Base-by-base conservation (phyloP, 2,797 vertebrate species). In the Siniperca undulata region DNA sequence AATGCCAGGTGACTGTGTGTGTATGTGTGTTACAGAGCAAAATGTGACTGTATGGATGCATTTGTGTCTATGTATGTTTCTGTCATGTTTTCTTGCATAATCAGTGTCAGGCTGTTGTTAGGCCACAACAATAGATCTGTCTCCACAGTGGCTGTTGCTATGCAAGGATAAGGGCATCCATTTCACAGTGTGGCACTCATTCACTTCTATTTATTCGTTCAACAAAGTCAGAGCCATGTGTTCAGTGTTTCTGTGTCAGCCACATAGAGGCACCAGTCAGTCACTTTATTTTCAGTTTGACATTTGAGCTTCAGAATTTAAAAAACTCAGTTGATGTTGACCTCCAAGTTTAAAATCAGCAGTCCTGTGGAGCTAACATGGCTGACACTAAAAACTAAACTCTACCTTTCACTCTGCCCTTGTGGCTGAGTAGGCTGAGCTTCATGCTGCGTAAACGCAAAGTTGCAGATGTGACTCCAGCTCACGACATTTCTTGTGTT, bases 91-190 rank as follows among this genome's bases (percentile, higher is more conserved):
- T 84, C 78, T 81, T 87, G 77, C 71, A 83, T 89, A 82, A 83
- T 72, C 78, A 81, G 78, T 62, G 81, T 77, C 62, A 64, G 70
- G 65, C 73, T 87, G 81, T 84, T 84, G 84, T 86, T 64, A 59
- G 77, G 78, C 30, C 11, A 38, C 67, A 83, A 91, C 89, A 91
- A 87, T 82, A 88, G 79, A 74, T 77, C 74, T 36, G 84, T 93
- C 78, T 90, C 89, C 83, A 88, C 55, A 73, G 70, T 38, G 71
- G 82, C 78, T 87, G 88, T 86, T 86, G 85, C 85, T 85, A 83
- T 78, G 83, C 11, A 19, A 78, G 71, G 81, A 86, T 50, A 91
- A 74, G 44, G 14, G 82, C 82, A 77, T 92, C 85, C 53, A 69
- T 86, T 87, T 90, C 77, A 85, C 74, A 36, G 55, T 42, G 77